A percentile compares a stretch with the other conserved stretches of the same genome.
These are phyloP conservation scores for Montipora sp. DNA, from an alignment of 64 coral and sea anemone species.

Conservation along the genomic window DNA sequence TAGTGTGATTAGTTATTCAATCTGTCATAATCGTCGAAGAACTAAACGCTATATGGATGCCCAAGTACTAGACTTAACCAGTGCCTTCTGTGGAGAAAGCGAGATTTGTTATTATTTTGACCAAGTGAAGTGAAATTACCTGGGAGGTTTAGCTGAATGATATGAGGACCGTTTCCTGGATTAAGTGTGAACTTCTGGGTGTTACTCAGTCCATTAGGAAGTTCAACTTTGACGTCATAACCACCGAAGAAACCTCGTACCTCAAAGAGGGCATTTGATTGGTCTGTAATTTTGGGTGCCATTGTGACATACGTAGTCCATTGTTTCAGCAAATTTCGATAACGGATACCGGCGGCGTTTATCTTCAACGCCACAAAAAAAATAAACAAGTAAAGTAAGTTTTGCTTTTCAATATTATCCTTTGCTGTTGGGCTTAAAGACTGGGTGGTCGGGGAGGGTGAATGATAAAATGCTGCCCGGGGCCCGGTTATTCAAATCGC, in stretches of 20 bases:
- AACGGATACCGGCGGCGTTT: slow-evolving; percentile 76
- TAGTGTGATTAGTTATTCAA: too few relatives aligned
- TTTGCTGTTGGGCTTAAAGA: not conserved
- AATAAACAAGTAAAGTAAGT: not conserved
- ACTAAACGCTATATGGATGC: too few relatives aligned
- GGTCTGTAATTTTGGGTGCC: slow-evolving; percentile 23
- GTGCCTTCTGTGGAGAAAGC: not conserved
- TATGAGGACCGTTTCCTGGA: slow-evolving; percentile 27
- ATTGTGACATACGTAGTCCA: slow-evolving; percentile 77
- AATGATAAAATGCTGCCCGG: too few relatives aligned
- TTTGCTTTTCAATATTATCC: not conserved
- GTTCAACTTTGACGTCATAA: slow-evolving; percentile 63
- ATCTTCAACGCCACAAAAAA: slow-evolving; percentile 26
- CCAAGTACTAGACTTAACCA: not conserved
- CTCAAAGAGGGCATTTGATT: slow-evolving; percentile 21
- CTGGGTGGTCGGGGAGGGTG: too few relatives aligned
- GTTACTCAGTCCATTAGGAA: slow-evolving; percentile 56
- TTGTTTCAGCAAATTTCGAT: slow-evolving; percentile 60
- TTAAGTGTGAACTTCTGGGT: slow-evolving; percentile 59
- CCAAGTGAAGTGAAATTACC: not conserved
- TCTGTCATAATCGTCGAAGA: too few relatives aligned
- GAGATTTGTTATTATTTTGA: not conserved
- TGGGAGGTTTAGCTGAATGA: slow-evolving; percentile 17
- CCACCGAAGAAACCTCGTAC: slow-evolving; percentile 79
- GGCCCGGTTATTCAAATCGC: too few relatives aligned